These are phyloP conservation scores for Burhinus oedicnemus DNA, from an alignment of 2,113 vertebrate genomes.

Conservation along the genomic window DNA sequence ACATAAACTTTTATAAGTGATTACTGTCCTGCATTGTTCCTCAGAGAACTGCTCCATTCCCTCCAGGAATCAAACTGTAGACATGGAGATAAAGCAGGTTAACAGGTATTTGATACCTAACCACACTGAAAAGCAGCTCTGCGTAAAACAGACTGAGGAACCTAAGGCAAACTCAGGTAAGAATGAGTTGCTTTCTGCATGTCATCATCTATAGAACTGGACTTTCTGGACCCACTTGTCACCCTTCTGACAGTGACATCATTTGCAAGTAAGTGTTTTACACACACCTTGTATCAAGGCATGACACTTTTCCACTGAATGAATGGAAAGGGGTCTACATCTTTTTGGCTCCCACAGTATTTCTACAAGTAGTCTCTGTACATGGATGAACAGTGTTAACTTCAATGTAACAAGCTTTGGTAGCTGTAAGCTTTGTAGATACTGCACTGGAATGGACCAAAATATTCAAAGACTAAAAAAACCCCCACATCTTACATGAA, in stretches of 20 bases:
- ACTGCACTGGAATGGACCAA: not conserved
- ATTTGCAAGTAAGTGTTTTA: not conserved
- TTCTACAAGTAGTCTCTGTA: not conserved
- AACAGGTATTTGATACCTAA: not conserved
- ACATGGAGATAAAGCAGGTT: not conserved
- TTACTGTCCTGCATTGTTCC: not conserved
- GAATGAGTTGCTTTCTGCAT: not conserved
- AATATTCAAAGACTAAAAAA: not conserved
- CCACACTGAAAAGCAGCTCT: not conserved
- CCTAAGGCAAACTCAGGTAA: not conserved
- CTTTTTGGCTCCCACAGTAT: not conserved
- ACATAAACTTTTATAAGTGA: not conserved
- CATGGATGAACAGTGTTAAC: not conserved
- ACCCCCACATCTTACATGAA: fast-evolving
- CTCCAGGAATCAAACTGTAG: not conserved
- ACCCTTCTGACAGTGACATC: not conserved
- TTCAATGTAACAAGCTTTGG: not conserved
- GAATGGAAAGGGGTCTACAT: not conserved
- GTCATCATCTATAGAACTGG: not conserved
- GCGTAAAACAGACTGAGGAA: not conserved
- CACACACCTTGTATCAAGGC: not conserved
- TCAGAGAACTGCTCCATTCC: not conserved
- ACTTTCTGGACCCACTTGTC: not conserved
- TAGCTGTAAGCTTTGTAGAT: not conserved
- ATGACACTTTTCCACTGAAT: not conserved